phyloP scores from a whole-genome alignment of 2,113 vertebrate genomes.

The Saguinus imperator region DNA sequence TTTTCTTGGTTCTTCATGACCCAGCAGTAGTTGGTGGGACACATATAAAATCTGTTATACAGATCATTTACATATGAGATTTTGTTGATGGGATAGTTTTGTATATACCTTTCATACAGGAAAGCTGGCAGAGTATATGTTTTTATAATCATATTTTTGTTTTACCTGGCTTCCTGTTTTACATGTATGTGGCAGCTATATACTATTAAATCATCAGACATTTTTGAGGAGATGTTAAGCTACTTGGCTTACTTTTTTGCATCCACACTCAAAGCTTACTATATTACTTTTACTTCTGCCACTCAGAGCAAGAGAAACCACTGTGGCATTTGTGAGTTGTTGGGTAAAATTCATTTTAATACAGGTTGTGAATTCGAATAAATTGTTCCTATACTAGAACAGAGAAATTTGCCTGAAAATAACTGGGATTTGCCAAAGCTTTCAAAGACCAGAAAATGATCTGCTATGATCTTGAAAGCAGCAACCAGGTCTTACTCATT shows the following conservation, averaged over 20 bases:
- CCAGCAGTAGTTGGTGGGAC: neutral
- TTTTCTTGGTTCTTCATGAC: neutral
- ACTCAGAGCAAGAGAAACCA: neutral
- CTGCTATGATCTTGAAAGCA: neutral
- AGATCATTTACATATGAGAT: neutral
- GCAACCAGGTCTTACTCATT: neutral
- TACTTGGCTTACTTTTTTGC: neutral
- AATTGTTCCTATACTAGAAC: neutral
- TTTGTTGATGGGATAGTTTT: neutral
- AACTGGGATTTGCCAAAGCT: neutral
- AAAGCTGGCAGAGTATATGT: neutral
- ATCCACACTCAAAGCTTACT: neutral
- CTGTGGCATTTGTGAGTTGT: neutral
- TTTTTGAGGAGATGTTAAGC: neutral
- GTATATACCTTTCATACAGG: neutral
- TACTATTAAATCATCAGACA: neutral
- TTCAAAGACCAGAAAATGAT: neutral
- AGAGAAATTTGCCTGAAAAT: neutral
- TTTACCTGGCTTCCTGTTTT: neutral
- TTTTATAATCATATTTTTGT: slow-evolving; percentile 8
- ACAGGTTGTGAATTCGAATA: neutral
- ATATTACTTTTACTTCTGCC: neutral
- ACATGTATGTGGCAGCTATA: neutral
- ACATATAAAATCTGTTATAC: neutral
- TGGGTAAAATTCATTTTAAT: slow-evolving; percentile 21